These are phyloP conservation scores for Blastobasis adustella DNA, from an alignment of 2,888 invertebrate species.

Conservation along the genomic window DNA sequence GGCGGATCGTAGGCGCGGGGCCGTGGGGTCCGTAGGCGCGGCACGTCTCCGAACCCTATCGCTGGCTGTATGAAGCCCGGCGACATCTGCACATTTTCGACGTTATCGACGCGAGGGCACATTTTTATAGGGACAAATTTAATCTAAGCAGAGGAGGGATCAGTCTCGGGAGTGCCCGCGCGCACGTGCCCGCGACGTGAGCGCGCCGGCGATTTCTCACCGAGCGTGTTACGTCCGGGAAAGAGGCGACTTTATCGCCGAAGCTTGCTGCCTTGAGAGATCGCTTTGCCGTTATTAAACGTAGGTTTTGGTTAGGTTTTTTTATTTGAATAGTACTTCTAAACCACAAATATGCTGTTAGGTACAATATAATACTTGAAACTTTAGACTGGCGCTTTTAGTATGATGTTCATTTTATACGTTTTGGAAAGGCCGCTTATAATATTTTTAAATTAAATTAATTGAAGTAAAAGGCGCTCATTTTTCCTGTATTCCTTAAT, in stretches of 20 bases:
- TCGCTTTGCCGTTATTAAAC: too few species aligned
- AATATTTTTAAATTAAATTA: too few species aligned
- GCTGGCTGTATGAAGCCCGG: conserved; percentile 57
- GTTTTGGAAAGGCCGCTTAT: too few species aligned
- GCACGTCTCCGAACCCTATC: conserved; percentile 58
- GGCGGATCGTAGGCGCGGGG: conserved; percentile 25
- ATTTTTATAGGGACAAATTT: conserved; percentile 70
- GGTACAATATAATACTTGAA: too few species aligned
- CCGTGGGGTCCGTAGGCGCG: conserved; percentile 39
- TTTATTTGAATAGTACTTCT: too few species aligned
- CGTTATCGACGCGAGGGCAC: conserved; percentile 62
- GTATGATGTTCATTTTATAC: too few species aligned
- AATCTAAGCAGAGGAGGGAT: conserved; percentile 63
- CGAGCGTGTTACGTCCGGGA: conserved; percentile 57
- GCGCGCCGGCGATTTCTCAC: conserved; percentile 60
- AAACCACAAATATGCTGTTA: too few species aligned
- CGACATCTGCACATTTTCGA: conserved; percentile 66
- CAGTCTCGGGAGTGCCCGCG: conserved; percentile 60
- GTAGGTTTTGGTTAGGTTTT: neutral
- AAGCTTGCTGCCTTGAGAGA: neutral
- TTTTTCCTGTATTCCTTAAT: too few species aligned
- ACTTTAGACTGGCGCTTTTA: too few species aligned
- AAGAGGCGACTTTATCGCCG: conserved; percentile 48
- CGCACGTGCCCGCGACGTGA: conserved; percentile 59
- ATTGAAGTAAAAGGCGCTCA: too few species aligned